Conservation (phyloP, 2,113 vertebrate species). For the Misgurnus anguillicaudatus region DNA sequence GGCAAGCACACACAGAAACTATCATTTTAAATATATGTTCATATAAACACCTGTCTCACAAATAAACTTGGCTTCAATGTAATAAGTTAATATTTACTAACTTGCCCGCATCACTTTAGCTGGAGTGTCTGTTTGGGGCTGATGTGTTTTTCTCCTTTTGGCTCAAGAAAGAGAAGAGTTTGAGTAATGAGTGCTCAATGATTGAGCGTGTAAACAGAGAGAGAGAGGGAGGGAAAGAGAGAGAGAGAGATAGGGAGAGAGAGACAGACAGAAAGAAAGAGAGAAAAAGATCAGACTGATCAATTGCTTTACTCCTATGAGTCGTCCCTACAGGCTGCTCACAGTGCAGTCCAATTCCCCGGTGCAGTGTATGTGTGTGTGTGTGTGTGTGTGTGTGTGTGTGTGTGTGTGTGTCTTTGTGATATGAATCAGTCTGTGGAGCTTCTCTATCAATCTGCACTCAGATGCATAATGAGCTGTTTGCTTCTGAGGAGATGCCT, state of each 20-base stretch:
- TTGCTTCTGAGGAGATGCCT: conserved; percentile 41
- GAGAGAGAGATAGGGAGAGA: neutral
- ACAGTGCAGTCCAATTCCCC: neutral
- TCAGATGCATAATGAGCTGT: conserved; percentile 42
- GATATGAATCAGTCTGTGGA: conserved; percentile 22
- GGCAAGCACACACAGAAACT: no score
- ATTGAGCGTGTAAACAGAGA: neutral
- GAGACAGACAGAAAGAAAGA: no score
- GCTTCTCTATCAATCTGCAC: conserved; percentile 42
- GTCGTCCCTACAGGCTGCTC: neutral
- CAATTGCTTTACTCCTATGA: neutral
- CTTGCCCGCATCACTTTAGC: no score
- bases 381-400: no score
- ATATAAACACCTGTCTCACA: no score
- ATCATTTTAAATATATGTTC: no score
- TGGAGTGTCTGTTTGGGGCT: neutral
- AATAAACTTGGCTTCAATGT: no score
- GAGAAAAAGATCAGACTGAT: neutral
- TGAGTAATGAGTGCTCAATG: neutral
- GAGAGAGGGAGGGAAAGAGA: neutral
- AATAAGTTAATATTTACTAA: no score
- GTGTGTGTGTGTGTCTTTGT: conserved; percentile 7
- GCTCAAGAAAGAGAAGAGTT: neutral
- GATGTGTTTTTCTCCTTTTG: neutral
- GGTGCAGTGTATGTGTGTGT: neutral